Base-by-base conservation (phyloP, 2,797 vertebrate genomes). In the Smutsia gigantea region DNA sequence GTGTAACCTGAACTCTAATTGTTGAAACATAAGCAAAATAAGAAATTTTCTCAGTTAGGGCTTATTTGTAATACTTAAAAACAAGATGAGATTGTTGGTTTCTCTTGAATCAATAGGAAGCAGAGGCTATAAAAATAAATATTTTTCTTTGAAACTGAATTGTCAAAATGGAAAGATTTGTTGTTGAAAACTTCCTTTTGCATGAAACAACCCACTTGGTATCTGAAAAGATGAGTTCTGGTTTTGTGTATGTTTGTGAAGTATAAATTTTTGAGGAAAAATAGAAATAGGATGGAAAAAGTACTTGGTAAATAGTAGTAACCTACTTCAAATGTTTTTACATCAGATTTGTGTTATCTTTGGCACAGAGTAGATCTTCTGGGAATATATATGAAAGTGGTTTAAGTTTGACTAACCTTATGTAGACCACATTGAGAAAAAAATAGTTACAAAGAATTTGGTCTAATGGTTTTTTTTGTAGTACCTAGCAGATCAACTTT, bases 281-380 rank as follows among this genome's bases (percentile, higher is more conserved):
- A 63, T 57, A 83, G 72, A 91, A 96, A 79, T 27, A 66, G 37
- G 27, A 29, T 79, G 19, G 63, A 37, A 87, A 46, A 90, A 71
- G n/a, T 69, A 86, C 31, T 57, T 59, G 46, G 31, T 92, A 92
- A 95, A 59, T n/a, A 94, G 57, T 66, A 92, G 63, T 68, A 74
- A 66, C 69, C 49, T 63, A 82, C 21, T 61, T 25, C 57, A 66
- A 39, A 19, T 86, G 25, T 64, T 79, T 89, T 93, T 42, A 71
- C n/a, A 93, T 19, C 23, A 89, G 17, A 42, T 88, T 64, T 90
- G 64, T 71, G 29, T 78, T 63, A 49, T 63, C 71, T 85, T 49
- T 94, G 75, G 27, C 74, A 63, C 78, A 85, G 72, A 88, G 42
- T 46, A 81, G 72, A 34, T 81, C 53, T 84, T 64, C 39, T 39